These are phyloP conservation scores for Zaprionus africanus DNA, from an alignment of 1,140 invertebrate species.

Conservation along the genomic window DNA sequence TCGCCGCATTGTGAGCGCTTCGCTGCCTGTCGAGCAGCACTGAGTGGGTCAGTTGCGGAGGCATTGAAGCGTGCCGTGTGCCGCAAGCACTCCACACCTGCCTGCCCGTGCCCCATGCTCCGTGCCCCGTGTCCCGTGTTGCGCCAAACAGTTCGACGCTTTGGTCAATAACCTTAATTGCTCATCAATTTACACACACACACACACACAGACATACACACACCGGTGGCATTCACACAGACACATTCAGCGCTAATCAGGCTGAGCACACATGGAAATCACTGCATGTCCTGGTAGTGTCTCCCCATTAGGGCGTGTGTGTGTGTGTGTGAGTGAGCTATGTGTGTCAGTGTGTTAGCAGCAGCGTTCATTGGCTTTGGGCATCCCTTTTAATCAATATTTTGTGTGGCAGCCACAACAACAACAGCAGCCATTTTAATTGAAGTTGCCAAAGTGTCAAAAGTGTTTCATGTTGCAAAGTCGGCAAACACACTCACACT, in stretches of 20 bases:
- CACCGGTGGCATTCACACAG: background rate
- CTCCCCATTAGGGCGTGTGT: background rate
- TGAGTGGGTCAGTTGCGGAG: constrained; percentile 46
- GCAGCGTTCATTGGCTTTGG: constrained; percentile 51
- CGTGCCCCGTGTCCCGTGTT: background rate
- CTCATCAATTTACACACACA: constrained; percentile 65
- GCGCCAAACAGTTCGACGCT: constrained; percentile 12
- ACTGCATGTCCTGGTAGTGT: background rate
- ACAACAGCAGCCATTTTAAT: constrained; percentile 35
- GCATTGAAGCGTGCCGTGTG: constrained; percentile 61
- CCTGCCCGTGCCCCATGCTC: background rate
- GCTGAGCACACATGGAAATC: constrained; percentile 27
- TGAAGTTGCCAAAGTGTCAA: constrained; percentile 48
- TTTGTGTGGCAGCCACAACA: constrained; percentile 23
- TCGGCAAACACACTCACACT: constrained; percentile 9
- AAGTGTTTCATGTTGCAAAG: constrained; percentile 34
- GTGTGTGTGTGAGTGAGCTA: constrained; percentile 13
- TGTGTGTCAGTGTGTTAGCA: constrained; percentile 60
- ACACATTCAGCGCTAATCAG: constrained; percentile 35
- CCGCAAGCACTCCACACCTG: background rate
- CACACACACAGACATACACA: background rate
- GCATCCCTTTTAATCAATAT: constrained; percentile 66
- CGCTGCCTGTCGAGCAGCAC: constrained; percentile 23
- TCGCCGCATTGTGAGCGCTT: constrained; percentile 54
- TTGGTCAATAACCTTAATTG: constrained; percentile 81